Conservation (phyloP, 2,113 vertebrate genomes). For the Nasalis larvatus region DNA sequence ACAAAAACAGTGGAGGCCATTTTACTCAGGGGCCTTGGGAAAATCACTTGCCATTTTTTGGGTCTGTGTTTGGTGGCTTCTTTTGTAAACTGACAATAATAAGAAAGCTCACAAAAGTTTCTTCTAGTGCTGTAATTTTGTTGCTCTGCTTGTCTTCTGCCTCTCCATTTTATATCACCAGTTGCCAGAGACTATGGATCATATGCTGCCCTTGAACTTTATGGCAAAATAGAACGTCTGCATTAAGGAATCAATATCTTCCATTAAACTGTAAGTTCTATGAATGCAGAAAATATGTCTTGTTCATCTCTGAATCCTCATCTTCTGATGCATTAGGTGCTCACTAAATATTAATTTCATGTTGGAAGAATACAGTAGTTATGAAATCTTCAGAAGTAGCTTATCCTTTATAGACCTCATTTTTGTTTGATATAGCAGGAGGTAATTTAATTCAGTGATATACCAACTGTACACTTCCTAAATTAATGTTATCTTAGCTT, state of each 20-base stretch:
- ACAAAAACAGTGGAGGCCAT: background rate
- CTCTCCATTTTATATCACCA: background rate
- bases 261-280: background rate
- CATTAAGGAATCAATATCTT: background rate
- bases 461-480: background rate
- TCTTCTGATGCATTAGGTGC: background rate
- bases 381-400: background rate
- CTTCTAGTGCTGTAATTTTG: background rate
- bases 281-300: background rate
- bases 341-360: background rate
- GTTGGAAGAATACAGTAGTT: background rate
- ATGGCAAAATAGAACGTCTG: background rate
- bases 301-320: background rate
- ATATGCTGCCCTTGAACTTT: background rate
- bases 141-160: background rate
- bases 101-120: background rate
- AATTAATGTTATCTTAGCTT: background rate
- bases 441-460: background rate
- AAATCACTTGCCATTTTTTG: background rate
- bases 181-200: background rate
- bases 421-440: background rate
- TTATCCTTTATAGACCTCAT: background rate
- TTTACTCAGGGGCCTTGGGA: background rate
- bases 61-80: background rate
- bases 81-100: background rate